A percentile compares a stretch with the other conserved stretches of the same genome.
Conservation (phyloP, 2,888 invertebrate species). For the Dilophus febrilis region DNA sequence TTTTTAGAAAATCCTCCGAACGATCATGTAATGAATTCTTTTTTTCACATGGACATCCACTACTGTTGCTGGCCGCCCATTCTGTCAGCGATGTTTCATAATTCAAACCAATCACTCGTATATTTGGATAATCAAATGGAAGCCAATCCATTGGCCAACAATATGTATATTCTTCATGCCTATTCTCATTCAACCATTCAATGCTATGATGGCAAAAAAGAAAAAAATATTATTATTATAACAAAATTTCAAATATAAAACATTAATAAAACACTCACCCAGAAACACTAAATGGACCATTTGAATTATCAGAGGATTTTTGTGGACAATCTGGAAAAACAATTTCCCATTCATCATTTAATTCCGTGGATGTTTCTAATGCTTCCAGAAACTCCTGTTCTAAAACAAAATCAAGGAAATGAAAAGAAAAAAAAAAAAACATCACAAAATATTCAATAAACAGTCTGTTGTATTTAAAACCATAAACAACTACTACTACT, state of each 20-base stretch:
- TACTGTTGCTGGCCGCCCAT: conserved; percentile 49
- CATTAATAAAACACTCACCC: conserved; percentile 22
- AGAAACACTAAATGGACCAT: conserved; percentile 33
- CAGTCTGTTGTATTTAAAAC: neutral
- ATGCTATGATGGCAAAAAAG: conserved; percentile 10
- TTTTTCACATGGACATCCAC: conserved; percentile 31
- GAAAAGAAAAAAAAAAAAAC: too few species aligned
- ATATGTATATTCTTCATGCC: conserved; percentile 36
- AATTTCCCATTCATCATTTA: conserved; percentile 29
- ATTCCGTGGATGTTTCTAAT: conserved; percentile 21
- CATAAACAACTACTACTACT: too few species aligned
- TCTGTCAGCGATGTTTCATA: conserved; percentile 72
- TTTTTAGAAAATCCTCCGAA: conserved; percentile 46
- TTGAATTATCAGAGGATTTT: conserved; percentile 18
- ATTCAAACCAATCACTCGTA: conserved; percentile 67
- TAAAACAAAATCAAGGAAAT: neutral
- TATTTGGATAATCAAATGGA: conserved; percentile 54
- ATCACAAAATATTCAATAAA: neutral
- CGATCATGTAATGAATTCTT: conserved; percentile 46
- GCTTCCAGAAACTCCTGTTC: conserved; percentile 25
- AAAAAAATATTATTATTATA: neutral
- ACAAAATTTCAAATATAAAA: too few species aligned
- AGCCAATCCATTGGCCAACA: conserved; percentile 97
- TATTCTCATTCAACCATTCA: conserved; percentile 24
- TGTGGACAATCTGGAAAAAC: conserved; percentile 29